Evolutionary conservation across 2,888 invertebrate species (phyloP).

Genomic region (Mimas tiliae): DNA sequence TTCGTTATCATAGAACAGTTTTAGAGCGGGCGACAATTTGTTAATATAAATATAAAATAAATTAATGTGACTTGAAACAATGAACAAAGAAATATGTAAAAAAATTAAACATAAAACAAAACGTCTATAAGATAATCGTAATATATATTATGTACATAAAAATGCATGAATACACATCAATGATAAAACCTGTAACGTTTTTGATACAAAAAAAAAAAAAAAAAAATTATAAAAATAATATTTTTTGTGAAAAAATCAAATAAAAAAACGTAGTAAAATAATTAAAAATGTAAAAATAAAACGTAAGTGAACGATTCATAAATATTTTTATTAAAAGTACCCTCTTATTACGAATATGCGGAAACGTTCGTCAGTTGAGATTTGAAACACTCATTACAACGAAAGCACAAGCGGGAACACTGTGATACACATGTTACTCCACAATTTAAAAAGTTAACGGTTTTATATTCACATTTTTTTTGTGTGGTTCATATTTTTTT

Average conservation of each 20-base stretch:
- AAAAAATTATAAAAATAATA: neutral
- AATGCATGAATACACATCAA: too few relatives aligned
- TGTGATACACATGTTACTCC: constrained; percentile 43
- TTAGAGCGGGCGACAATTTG: neutral
- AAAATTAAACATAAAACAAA: too few relatives aligned
- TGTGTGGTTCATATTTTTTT: constrained; percentile 37
- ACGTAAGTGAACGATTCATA: constrained; percentile 3
- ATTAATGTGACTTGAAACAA: neutral
- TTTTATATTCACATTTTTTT: constrained; percentile 38
- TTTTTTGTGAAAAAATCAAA: neutral
- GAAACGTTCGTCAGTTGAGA: constrained; percentile 36
- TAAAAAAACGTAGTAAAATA: neutral
- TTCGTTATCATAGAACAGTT: neutral
- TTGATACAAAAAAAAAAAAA: neutral
- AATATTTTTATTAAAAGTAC: constrained; percentile 39
- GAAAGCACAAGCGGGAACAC: constrained; percentile 60
- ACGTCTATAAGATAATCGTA: too few relatives aligned
- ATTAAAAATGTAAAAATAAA: neutral
- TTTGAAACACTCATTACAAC: constrained; percentile 65
- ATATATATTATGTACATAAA: too few relatives aligned
- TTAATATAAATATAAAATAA: neutral
- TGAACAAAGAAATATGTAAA: neutral
- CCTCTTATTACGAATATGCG: constrained; percentile 37
- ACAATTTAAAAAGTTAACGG: constrained; percentile 49
- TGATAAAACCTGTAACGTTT: too few relatives aligned